Conservation (phyloP, 1,140 invertebrate species). For the Camponotus floridanus region DNA sequence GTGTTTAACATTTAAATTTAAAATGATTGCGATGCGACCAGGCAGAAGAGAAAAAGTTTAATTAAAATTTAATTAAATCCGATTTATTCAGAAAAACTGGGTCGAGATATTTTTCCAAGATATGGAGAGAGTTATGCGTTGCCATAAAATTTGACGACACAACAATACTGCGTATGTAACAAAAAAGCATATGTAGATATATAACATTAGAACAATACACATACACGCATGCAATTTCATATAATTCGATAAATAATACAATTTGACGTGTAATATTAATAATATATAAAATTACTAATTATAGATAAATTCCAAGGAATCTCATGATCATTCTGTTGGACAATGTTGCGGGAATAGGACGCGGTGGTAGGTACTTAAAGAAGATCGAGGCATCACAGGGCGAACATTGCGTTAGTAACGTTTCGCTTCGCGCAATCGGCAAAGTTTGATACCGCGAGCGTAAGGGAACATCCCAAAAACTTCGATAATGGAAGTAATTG, state of each 20-base stretch:
- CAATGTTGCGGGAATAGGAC: not conserved
- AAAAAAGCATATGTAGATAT: slow-evolving; percentile 5
- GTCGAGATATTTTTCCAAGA: slow-evolving; percentile 48
- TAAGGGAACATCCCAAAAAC: slow-evolving; percentile 59
- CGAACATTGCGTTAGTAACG: slow-evolving; percentile 41
- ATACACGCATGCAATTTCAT: not conserved
- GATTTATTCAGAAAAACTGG: slow-evolving; percentile 24
- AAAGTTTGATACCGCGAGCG: slow-evolving; percentile 59
- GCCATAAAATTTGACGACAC: slow-evolving; percentile 29
- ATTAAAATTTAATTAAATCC: slow-evolving; percentile 59
- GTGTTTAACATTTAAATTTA: slow-evolving; percentile 48
- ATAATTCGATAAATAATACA: slow-evolving; percentile 13
- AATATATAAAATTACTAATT: slow-evolving; percentile 19
- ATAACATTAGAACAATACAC: not conserved
- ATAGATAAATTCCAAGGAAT: slow-evolving; percentile 1
- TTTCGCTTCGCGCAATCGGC: slow-evolving; percentile 45
- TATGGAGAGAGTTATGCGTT: slow-evolving; percentile 1
- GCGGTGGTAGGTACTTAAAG: not conserved
- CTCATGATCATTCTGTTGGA: not conserved
- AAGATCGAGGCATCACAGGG: slow-evolving; percentile 32
- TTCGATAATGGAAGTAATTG: slow-evolving; percentile 64
- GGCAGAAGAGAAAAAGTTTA: slow-evolving; percentile 23
- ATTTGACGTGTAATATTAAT: not conserved
- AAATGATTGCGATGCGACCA: slow-evolving; percentile 2
- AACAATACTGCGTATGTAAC: not conserved